Evolutionary conservation across 2,888 invertebrate species (phyloP).

Genomic region (Perizoma flavofasciatum): DNA sequence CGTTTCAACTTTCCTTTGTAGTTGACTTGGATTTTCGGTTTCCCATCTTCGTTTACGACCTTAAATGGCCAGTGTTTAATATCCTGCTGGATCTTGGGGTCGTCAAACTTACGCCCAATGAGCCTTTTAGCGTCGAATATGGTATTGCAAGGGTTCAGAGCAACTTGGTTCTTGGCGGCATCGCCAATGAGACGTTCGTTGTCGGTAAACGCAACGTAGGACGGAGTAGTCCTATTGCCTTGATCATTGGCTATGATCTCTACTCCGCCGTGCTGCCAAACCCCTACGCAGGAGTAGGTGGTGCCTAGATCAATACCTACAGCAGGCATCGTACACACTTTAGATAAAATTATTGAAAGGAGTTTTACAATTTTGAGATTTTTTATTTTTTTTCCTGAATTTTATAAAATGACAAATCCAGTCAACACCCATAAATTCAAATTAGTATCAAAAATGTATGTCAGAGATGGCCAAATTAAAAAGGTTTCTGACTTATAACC

Average conservation of each 20-base stretch:
- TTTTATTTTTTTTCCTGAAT: no score
- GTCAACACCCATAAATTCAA: no score
- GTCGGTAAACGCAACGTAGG: constrained; percentile 89
- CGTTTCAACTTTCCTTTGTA: constrained; percentile 85
- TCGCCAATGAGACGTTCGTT: constrained; percentile 85
- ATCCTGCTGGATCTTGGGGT: constrained; percentile 89
- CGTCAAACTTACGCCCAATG: constrained; percentile 90
- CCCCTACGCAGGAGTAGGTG: constrained; percentile 81
- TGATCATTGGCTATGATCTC: constrained; percentile 88
- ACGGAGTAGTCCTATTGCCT: constrained; percentile 89
- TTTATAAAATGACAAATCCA: no score
- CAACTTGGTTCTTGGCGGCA: constrained; percentile 88
- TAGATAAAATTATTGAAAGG: no score
- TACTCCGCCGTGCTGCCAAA: constrained; percentile 86
- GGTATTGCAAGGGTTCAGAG: constrained; percentile 89
- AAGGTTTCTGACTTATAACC: no score
- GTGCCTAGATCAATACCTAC: constrained; percentile 83
- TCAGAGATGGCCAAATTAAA: no score
- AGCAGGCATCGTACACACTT: constrained; percentile 61
- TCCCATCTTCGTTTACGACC: constrained; percentile 86
- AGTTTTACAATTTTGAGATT: no score
- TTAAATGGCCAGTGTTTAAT: constrained; percentile 93
- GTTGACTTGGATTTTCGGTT: constrained; percentile 86
- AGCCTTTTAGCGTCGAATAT: constrained; percentile 92
- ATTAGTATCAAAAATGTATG: no score